Base-by-base conservation (phyloP, 2,113 vertebrate species). In the Empidonax traillii region DNA sequence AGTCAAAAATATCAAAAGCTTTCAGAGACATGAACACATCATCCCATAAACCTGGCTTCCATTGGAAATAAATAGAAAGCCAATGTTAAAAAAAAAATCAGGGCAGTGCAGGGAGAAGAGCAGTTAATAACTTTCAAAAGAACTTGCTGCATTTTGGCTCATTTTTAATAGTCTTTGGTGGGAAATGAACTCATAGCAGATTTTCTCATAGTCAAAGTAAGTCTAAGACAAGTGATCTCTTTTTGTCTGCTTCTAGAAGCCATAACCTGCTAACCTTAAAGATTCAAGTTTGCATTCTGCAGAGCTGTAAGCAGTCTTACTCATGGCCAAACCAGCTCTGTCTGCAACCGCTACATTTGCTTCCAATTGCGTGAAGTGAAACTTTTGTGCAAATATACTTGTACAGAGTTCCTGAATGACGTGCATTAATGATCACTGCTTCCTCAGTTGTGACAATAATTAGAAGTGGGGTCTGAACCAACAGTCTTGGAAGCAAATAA, bases 401-500 rank as follows among this genome's bases (percentile, higher is more conserved):
- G 2, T 65, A 41, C 35, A 31, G 75, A 90, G 79, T 68, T 95
- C 83, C 83, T 90, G 88, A 84, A 89, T 52, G 75, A 85, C 35
- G 56, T 78, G 79, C 65, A 44, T 74, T 51, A 90, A 55, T 0
- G 0, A 92, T 92, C 82, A 93, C 53, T 49, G 75, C 61, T 93
- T 90, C 91, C 92, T 80, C 76, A 88, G 55, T 44, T 84, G 88
- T 79, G 83, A 88, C 68, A 94, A 72, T 86, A 95, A 93, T 94
- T 93, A 88, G 63, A 88, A 93, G 37, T 5, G 24, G 85, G 72
- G 65, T 65, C 65, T 65, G 76, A 86, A 96, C 35, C 47, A 93
- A 72, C 62, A 83, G 86, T 85, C 72, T 79, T 96, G 87, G 76
- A 90, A 86, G 68, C 52, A 90, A 89, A 91, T 74, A 92, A 83